Evolutionary conservation across 2,888 invertebrate species (phyloP).

Genomic region (Trachelus iudaicus): DNA sequence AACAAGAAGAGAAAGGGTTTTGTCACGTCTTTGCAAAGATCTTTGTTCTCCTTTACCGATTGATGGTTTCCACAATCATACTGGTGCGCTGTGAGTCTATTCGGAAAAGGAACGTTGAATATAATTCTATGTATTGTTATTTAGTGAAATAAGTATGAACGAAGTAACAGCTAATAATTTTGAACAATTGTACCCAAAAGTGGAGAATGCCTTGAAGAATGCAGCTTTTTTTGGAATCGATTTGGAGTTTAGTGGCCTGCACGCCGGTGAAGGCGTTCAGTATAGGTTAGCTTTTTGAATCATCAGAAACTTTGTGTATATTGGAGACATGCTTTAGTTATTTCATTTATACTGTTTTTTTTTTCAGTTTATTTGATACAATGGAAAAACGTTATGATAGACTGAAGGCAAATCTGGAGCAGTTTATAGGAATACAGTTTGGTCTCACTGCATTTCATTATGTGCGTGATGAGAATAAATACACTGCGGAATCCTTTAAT

Average conservation of each 20-base stretch:
- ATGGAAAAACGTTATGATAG: conserved; percentile 69
- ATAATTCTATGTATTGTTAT: too few species aligned
- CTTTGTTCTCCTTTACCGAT: too few species aligned
- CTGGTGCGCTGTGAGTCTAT: too few species aligned
- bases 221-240: conserved; percentile 77
- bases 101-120: too few species aligned
- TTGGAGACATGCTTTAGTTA: neutral
- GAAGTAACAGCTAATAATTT: conserved; percentile 75
- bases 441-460: conserved; percentile 76
- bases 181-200: conserved; percentile 68
- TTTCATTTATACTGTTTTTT: conserved; percentile 32
- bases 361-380: conserved; percentile 72
- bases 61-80: too few species aligned
- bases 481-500: conserved; percentile 73
- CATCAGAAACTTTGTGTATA: neutral
- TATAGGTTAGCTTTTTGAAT: conserved; percentile 66
- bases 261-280: conserved; percentile 65
- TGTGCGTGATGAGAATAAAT: conserved; percentile 70
- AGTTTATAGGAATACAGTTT: conserved; percentile 75
- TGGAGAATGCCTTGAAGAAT: conserved; percentile 69
- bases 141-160: conserved; percentile 65
- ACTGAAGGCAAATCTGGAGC: conserved; percentile 64
- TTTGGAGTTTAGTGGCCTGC: conserved; percentile 78
- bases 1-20: too few species aligned
- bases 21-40: too few species aligned